Evolutionary conservation across 1,140 invertebrate species (phyloP).

Genomic region (Eulimnadia texana): DNA sequence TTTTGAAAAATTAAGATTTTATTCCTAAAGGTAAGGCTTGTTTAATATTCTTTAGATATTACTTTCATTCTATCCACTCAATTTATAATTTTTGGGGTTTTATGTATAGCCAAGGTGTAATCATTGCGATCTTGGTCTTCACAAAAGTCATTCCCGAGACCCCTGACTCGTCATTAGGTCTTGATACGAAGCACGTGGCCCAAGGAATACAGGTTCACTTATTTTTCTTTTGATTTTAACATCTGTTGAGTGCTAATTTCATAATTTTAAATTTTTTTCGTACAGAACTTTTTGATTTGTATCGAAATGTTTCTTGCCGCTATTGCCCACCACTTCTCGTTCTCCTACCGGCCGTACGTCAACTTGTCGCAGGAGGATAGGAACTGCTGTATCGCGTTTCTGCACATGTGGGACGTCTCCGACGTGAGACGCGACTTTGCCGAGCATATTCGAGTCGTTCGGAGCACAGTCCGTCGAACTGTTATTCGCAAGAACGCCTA

Average conservation of each 20-base stretch:
- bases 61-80: not conserved
- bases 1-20: not conserved
- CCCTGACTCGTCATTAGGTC: constrained; percentile 42
- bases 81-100: constrained; percentile 17
- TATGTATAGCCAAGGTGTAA: constrained; percentile 68
- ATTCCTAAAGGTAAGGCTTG: too few species aligned
- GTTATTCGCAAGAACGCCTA: not conserved
- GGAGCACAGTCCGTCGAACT: constrained; percentile 19
- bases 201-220: constrained; percentile 54
- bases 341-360: constrained; percentile 76
- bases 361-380: constrained; percentile 35
- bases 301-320: constrained; percentile 96
- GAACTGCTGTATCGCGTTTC: constrained; percentile 43
- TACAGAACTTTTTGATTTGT: constrained; percentile 89
- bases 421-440: constrained; percentile 82
- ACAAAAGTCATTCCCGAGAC: constrained; percentile 53
- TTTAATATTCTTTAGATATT: too few species aligned
- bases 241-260: too few species aligned
- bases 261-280: too few species aligned
- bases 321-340: constrained; percentile 87
- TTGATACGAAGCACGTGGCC: not conserved
- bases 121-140: constrained; percentile 74
- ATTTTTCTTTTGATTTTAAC: constrained; percentile 13
- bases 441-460: constrained; percentile 76
- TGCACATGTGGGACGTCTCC: constrained; percentile 85